Percentiles rank a stretch among this genome's conserved stretches.
phyloP scores from a whole-genome alignment of 53 echinoderm and acorn worm species.

The Paracentrotus lividus region DNA sequence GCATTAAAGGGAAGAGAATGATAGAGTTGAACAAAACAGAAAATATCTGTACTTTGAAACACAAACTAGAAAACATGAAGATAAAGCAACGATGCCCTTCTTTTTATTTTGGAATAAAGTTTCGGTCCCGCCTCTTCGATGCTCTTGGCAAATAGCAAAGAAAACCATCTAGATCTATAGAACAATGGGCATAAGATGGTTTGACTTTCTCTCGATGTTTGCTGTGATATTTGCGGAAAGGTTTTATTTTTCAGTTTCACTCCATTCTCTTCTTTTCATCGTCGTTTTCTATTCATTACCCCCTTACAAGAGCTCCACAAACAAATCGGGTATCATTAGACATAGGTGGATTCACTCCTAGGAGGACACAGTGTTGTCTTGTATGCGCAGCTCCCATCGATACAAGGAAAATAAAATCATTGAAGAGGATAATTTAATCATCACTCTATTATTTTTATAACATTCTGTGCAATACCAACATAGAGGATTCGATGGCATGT shows the following conservation, averaged over 20 bases:
- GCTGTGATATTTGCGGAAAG: neutral
- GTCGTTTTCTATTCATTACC: slow-evolving; percentile 52
- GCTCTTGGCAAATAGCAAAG: neutral
- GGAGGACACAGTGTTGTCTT: neutral
- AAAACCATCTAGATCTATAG: neutral
- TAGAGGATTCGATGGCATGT: neutral
- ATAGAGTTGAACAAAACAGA: neutral
- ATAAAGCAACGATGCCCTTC: no score
- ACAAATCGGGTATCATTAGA: slow-evolving; percentile 34
- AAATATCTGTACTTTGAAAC: neutral
- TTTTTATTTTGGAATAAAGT: no score
- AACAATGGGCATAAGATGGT: neutral
- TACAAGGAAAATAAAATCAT: neutral
- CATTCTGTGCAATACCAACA: neutral
- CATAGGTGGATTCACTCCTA: slow-evolving; percentile 4
- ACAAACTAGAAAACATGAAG: neutral
- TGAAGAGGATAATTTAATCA: neutral
- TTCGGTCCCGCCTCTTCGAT: neutral
- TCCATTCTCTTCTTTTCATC: slow-evolving; percentile 24
- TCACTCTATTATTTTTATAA: neutral
- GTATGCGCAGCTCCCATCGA: neutral
- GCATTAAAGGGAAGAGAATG: neutral
- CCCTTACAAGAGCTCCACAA: neutral
- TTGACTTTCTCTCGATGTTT: slow-evolving; percentile 24
- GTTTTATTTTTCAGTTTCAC: slow-evolving; percentile 39